These are phyloP conservation scores for Apodemia hepburni DNA, from an alignment of 2,888 invertebrate species.

Conservation along the genomic window DNA sequence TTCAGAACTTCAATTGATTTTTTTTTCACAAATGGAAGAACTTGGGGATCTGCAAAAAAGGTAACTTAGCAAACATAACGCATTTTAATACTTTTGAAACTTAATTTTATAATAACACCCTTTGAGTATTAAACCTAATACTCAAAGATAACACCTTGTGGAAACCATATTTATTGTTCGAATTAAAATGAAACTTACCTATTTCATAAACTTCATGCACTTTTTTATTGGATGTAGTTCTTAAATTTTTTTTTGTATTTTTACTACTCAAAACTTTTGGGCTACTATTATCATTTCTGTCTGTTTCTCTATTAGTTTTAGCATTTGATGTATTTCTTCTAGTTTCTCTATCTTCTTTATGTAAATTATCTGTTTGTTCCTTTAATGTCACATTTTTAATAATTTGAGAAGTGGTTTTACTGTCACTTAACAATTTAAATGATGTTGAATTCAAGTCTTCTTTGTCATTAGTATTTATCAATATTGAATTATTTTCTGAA, in stretches of 20 bases:
- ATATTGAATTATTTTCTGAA: neutral
- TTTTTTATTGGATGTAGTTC: slow-evolving; percentile 13
- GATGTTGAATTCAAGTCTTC: neutral
- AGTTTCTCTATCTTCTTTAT: neutral
- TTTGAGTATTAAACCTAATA: too few species aligned
- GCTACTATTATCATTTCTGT: neutral
- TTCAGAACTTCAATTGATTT: slow-evolving; percentile 17
- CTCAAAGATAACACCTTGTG: too few species aligned
- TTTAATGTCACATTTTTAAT: neutral
- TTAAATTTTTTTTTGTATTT: neutral
- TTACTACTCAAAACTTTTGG: neutral
- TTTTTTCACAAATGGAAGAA: slow-evolving; percentile 29
- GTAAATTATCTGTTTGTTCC: neutral
- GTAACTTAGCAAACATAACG: neutral
- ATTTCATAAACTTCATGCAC: slow-evolving; percentile 13
- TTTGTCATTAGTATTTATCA: neutral
- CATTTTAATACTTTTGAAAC: neutral
- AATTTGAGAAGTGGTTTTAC: neutral
- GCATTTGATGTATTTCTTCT: neutral
- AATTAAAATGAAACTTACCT: slow-evolving; percentile 1
- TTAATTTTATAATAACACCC: neutral
- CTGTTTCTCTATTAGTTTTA: neutral
- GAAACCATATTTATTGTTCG: neutral
- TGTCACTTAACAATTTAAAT: neutral
- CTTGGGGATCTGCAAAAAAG: slow-evolving; percentile 36